phyloP scores from a whole-genome alignment of 2,888 invertebrate genomes.

The Torymus texanus region DNA sequence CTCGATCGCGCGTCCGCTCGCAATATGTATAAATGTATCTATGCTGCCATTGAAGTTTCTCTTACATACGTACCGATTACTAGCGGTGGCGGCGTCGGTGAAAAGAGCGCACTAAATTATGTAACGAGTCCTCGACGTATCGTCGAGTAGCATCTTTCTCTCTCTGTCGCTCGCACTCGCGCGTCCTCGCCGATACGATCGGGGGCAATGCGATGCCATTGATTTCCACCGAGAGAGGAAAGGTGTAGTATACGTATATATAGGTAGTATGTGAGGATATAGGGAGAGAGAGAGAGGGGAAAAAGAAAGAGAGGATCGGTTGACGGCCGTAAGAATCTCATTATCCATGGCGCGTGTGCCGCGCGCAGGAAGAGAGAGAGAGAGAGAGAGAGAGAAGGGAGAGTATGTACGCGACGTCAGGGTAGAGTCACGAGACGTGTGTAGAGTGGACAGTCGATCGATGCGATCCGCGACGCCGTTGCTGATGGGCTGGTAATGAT shows the following conservation, averaged over 20 bases:
- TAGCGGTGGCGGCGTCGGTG: slow-evolving; percentile 10
- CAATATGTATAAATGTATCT: slow-evolving; percentile 57
- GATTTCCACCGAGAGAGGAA: slow-evolving; percentile 32
- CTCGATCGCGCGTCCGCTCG: neutral
- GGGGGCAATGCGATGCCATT: slow-evolving; percentile 67
- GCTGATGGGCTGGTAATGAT: neutral
- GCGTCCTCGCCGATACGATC: slow-evolving; percentile 53
- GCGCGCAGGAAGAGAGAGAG: neutral
- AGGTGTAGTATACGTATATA: no score
- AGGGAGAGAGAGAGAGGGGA: slow-evolving; percentile 7
- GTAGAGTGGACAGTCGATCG: no score
- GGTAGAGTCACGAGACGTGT: slow-evolving; percentile 1
- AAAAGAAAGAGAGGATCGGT: slow-evolving; percentile 5
- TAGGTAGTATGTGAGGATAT: neutral
- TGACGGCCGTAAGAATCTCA: slow-evolving; percentile 45
- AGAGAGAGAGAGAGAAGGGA: neutral
- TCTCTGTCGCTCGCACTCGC: slow-evolving; percentile 19
- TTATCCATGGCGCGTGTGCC: slow-evolving; percentile 14
- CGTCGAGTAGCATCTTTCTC: slow-evolving; percentile 45
- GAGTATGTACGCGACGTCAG: slow-evolving; percentile 4
- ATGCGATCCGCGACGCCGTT: neutral
- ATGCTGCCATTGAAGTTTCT: slow-evolving; percentile 47
- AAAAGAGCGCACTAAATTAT: slow-evolving; percentile 45
- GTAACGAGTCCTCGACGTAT: slow-evolving; percentile 51
- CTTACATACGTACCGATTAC: slow-evolving; percentile 17